phyloP scores from a whole-genome alignment of 2,797 vertebrate species.

The Sylvia borin region DNA sequence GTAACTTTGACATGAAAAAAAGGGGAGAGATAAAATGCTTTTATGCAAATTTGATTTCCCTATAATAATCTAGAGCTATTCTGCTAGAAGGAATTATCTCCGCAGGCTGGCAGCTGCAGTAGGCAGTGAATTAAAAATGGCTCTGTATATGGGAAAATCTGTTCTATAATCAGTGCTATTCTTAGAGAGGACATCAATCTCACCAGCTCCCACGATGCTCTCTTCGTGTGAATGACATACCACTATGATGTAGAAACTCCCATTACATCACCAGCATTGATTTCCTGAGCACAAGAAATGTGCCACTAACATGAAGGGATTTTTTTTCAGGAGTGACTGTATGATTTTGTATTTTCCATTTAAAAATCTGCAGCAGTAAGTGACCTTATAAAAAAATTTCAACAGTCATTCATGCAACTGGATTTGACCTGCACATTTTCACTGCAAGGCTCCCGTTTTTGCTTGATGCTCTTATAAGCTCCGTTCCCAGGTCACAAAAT shows the following conservation, averaged over 20 bases:
- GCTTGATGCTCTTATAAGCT: background rate
- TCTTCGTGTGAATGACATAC: conserved; percentile 70
- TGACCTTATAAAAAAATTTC: background rate
- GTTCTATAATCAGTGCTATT: conserved; percentile 85
- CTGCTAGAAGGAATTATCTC: conserved; percentile 84
- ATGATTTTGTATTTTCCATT: background rate
- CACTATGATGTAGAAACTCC: conserved; percentile 76
- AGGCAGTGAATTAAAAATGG: conserved; percentile 88
- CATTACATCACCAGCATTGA: conserved; percentile 75
- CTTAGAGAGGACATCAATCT: conserved; percentile 82
- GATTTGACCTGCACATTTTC: conserved; percentile 11
- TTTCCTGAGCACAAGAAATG: conserved; percentile 34
- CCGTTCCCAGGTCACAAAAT: conserved; percentile 34
- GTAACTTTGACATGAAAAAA: conserved; percentile 73
- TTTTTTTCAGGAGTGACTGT: background rate
- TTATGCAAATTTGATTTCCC: conserved; percentile 86
- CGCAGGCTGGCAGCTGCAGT: conserved; percentile 81
- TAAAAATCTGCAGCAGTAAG: conserved; percentile 16
- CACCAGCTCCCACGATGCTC: conserved; percentile 72
- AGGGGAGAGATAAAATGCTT: conserved; percentile 76
- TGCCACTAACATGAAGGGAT: background rate
- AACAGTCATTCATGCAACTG: conserved; percentile 19
- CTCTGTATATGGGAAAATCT: conserved; percentile 83
- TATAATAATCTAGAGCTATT: conserved; percentile 85
- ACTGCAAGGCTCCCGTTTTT: conserved; percentile 22